phyloP scores from a whole-genome alignment of 2,888 invertebrate genomes.

The Cylindroiulus punctatus region DNA sequence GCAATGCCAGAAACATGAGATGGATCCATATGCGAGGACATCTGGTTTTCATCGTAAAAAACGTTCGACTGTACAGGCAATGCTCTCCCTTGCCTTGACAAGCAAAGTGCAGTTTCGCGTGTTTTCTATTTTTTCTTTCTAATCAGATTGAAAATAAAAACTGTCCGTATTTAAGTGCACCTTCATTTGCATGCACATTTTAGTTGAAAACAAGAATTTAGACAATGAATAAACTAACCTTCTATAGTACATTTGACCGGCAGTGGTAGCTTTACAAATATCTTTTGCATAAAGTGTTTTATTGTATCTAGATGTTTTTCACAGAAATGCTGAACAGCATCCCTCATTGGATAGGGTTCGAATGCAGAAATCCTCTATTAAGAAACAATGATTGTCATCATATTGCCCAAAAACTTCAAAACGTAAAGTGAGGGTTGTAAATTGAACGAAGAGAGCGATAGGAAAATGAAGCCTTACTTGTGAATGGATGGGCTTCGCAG shows the following conservation, averaged over 20 bases:
- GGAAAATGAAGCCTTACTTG: constrained; percentile 7
- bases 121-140: constrained; percentile 85
- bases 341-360: constrained; percentile 90
- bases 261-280: constrained; percentile 84
- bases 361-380: constrained; percentile 80
- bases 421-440: background rate
- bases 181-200: background rate
- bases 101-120: constrained; percentile 86
- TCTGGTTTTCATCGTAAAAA: constrained; percentile 78
- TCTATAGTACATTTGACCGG: constrained; percentile 94
- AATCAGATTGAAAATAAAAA: constrained; percentile 61
- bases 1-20: constrained; percentile 93
- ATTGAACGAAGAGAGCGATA: too few relatives aligned
- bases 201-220: constrained; percentile 57
- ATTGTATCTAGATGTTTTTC: constrained; percentile 94
- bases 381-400: background rate
- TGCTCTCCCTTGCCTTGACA: constrained; percentile 85
- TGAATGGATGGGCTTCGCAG: constrained; percentile 30
- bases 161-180: background rate
- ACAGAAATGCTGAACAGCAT: constrained; percentile 94
- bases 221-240: constrained; percentile 69
- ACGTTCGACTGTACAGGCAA: constrained; percentile 78
- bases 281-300: constrained; percentile 87
- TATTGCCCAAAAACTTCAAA: background rate
- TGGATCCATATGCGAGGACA: constrained; percentile 93